These are phyloP conservation scores for Pentalonia nigronervosa DNA, from an alignment of 1,140 invertebrate species.

Conservation along the genomic window DNA sequence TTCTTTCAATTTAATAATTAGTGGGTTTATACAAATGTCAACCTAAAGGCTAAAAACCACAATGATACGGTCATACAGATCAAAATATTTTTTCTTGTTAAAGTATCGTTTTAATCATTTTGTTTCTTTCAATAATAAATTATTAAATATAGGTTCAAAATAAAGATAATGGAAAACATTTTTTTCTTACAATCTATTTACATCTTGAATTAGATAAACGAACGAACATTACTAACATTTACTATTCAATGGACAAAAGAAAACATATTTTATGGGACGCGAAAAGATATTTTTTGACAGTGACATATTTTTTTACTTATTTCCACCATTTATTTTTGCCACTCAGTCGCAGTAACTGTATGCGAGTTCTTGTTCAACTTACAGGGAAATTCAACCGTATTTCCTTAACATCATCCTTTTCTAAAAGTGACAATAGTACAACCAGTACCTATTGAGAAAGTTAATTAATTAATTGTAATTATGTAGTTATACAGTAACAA, in stretches of 20 bases:
- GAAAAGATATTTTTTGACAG: background rate
- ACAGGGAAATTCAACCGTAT: background rate
- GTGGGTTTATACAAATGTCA: background rate
- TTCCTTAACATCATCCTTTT: background rate
- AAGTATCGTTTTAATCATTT: background rate
- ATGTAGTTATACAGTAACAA: background rate
- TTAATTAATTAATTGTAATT: background rate
- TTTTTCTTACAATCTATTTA: background rate
- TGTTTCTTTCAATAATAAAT: background rate
- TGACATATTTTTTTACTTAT: constrained; percentile 12
- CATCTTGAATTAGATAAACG: background rate
- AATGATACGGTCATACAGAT: background rate
- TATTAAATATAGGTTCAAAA: background rate
- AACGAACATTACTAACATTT: constrained; percentile 4
- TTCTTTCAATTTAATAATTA: background rate
- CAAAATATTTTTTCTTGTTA: background rate
- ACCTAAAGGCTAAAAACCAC: background rate
- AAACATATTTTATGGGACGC: background rate
- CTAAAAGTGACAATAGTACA: background rate
- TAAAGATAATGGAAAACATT: background rate
- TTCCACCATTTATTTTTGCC: background rate
- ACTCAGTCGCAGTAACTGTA: background rate
- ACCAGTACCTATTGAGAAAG: background rate
- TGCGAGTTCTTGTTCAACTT: background rate
- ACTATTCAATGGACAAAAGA: constrained; percentile 9